These are phyloP conservation scores for Xenopus tropicalis DNA, from an alignment of 2,113 vertebrate species.

Conservation along the genomic window UCB_Xtro_10.0 CM004452.2:8979501-8980000, in stretches of 20 bases:
- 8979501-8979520: no score
- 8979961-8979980: neutral
- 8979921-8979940: neutral
- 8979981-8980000: no score
- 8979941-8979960: neutral
- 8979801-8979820: conserved; percentile 39
- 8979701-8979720: conserved; percentile 5
- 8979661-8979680: neutral
- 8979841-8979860: neutral
- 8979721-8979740: conserved; percentile 27
- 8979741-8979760: conserved; percentile 30
- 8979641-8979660: neutral
- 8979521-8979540: no score
- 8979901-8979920: neutral
- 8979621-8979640: neutral
- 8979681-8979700: neutral
- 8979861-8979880: no score
- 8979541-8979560: no score
- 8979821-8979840: conserved; percentile 2
- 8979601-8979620: no score
- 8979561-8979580: no score
- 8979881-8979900: no score
- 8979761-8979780: conserved; percentile 10
- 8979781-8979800: conserved; percentile 4
- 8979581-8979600: no score